Evolutionary conservation across 37 sponge, comb jelly and placozoan species (phyloP), one percentile per base, ranked within the genome.

Genomic region (Halichondria panicea): DNA sequence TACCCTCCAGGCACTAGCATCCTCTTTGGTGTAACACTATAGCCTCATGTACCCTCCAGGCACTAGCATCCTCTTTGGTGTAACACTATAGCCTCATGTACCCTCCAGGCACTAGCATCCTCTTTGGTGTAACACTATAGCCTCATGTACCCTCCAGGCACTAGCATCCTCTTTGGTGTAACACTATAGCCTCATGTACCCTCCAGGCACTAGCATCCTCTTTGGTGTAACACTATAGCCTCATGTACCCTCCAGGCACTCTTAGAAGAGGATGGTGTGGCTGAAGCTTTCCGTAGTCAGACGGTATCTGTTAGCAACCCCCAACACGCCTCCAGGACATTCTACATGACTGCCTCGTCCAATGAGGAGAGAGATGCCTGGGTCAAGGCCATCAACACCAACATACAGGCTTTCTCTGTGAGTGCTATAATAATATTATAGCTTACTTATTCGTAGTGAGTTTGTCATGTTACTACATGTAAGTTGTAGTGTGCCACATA

Each of bases 281-380:
- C 82, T 2, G 82, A 88, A n/a, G 76, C 82, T 22, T 88, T 88
- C 45, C 55, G 67, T 9, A 77, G 82, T 43, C 82, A 81, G 41
- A 81, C 82, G 21, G 40, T 88, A 18, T 76, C 82, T 32, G 46
- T 88, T 28, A 64, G 55, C 21, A 81, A 77, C 59, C 50, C 73
- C 27, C 82, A 88, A 46, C 36, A 81, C 55, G 12, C 42, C 30
- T 88, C 88, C 19, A 68, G 88, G 6, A 88, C 88, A 13, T 88
- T 70, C 72, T 88, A 88, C 66, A 77, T 88, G 77, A 70, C 72
- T n/a, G 72, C 88, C n/a, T 48, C 88, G n/a, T 76, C 77, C 33
- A 56, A 77, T 37, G 77, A 76, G 22, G 88, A 88, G 58, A 76
- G 82, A 45, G 52, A 76, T 22, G 38, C 32, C 12, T 88, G 88